Conservation (phyloP, 2,888 invertebrate species). For the Anarsia innoxiella region DNA sequence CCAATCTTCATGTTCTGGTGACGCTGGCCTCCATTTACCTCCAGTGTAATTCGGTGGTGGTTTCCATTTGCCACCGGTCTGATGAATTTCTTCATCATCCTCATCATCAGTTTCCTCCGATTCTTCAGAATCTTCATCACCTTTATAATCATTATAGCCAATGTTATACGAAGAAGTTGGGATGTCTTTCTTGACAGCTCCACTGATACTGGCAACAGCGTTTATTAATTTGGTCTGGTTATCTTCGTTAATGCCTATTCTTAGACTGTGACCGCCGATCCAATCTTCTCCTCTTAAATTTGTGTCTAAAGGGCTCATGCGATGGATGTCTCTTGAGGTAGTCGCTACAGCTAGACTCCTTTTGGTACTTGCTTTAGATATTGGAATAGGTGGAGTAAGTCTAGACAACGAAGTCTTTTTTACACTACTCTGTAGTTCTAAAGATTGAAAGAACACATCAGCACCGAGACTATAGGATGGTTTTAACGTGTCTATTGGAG, state of each 20-base stretch:
- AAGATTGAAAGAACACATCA: constrained; percentile 89
- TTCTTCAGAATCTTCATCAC: constrained; percentile 66
- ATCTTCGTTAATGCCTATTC: constrained; percentile 71
- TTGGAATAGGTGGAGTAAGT: constrained; percentile 59
- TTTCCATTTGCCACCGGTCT: constrained; percentile 84
- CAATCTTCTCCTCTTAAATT: constrained; percentile 75
- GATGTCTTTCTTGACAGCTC: constrained; percentile 70
- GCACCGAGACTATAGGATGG: constrained; percentile 80
- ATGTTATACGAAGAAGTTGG: constrained; percentile 50
- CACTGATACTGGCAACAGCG: constrained; percentile 78
- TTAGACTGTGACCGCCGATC: constrained; percentile 76
- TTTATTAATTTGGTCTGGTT: constrained; percentile 78
- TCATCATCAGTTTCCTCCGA: constrained; percentile 77
- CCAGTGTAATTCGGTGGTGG: constrained; percentile 73
- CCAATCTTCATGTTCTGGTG: constrained; percentile 74
- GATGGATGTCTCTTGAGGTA: constrained; percentile 47
- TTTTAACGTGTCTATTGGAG: constrained; percentile 54
- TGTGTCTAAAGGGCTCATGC: constrained; percentile 57
- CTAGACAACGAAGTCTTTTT: constrained; percentile 74
- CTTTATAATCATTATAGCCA: constrained; percentile 57
- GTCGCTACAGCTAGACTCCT: constrained; percentile 48
- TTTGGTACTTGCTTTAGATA: constrained; percentile 44
- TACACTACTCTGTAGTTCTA: constrained; percentile 84
- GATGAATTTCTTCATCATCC: constrained; percentile 62
- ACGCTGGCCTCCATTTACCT: constrained; percentile 64